Evolutionary conservation across 2,888 invertebrate genomes (phyloP).

Genomic region (Notodonta dromedarius): DNA sequence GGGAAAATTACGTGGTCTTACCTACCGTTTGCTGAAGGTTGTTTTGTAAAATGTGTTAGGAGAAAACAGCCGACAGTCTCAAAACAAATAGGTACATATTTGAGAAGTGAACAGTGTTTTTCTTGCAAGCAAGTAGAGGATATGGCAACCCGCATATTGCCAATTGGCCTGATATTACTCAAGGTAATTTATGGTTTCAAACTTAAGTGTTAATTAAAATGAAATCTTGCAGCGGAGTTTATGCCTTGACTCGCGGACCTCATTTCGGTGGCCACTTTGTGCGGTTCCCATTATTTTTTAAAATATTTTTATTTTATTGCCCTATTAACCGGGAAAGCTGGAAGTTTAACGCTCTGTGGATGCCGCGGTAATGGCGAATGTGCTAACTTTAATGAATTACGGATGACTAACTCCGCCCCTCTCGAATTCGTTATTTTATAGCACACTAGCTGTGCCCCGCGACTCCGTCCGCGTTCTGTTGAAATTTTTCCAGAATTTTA

Average conservation of each 20-base stretch:
- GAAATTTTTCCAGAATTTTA: too few relatives aligned
- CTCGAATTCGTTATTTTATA: slow-evolving; percentile 74
- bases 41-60: neutral
- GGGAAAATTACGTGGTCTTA: neutral
- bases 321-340: slow-evolving; percentile 68
- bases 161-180: slow-evolving; percentile 34
- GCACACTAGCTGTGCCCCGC: too few relatives aligned
- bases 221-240: slow-evolving; percentile 48
- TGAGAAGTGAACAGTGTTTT: too few relatives aligned
- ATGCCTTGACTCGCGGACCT: slow-evolving; percentile 40
- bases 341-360: slow-evolving; percentile 65
- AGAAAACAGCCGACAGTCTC: neutral
- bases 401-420: slow-evolving; percentile 71
- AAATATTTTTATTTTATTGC: slow-evolving; percentile 71
- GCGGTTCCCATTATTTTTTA: slow-evolving; percentile 56
- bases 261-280: slow-evolving; percentile 44
- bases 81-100: too few relatives aligned
- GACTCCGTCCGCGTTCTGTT: too few relatives aligned
- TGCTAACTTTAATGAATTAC: slow-evolving; percentile 80
- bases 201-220: slow-evolving; percentile 60
- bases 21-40: too few relatives aligned
- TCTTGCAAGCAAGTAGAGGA: too few relatives aligned
- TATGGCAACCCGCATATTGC: slow-evolving; percentile 1
- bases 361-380: slow-evolving; percentile 70
- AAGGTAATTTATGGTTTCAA: slow-evolving; percentile 38